Conservation (phyloP, 2,888 invertebrate species). For the Salticus scenicus region DNA sequence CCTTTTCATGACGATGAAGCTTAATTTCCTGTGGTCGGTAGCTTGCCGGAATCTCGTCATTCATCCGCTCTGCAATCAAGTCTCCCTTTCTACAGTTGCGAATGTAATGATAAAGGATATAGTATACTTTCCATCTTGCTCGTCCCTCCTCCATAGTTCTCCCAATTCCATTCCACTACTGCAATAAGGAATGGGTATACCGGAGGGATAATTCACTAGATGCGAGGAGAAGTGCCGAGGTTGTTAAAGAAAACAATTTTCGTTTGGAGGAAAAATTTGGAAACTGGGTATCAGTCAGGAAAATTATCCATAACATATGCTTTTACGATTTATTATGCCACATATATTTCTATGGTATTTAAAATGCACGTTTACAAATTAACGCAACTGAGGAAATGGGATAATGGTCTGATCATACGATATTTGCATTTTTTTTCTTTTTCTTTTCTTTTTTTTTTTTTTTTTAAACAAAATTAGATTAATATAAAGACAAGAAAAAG, state of each 20-base stretch:
- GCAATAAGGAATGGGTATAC: slow-evolving; percentile 35
- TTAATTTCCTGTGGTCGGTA: slow-evolving; percentile 65
- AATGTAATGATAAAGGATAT: slow-evolving; percentile 30
- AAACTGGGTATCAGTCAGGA: background rate
- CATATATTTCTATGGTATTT: too few relatives aligned
- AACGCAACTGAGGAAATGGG: too few relatives aligned
- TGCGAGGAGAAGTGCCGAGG: background rate
- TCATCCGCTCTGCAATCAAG: slow-evolving; percentile 47
- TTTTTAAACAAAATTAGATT: too few relatives aligned
- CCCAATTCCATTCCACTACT: background rate
- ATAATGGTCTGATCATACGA: too few relatives aligned
- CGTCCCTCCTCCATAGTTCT: background rate
- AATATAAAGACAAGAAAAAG: too few relatives aligned
- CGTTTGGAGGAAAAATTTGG: too few relatives aligned
- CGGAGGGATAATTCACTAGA: slow-evolving; percentile 16
- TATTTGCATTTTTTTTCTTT: too few relatives aligned
- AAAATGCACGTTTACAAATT: too few relatives aligned
- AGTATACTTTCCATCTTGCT: background rate
- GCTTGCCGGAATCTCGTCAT: slow-evolving; percentile 27
- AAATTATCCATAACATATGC: too few relatives aligned
- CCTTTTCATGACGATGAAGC: slow-evolving; percentile 6
- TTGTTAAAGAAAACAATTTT: background rate
- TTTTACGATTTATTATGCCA: too few relatives aligned
- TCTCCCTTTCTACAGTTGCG: slow-evolving; percentile 1
- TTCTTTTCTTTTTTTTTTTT: too few relatives aligned